phyloP scores from a whole-genome alignment of 1,140 invertebrate species.

The Diuraphis noxia region DNA sequence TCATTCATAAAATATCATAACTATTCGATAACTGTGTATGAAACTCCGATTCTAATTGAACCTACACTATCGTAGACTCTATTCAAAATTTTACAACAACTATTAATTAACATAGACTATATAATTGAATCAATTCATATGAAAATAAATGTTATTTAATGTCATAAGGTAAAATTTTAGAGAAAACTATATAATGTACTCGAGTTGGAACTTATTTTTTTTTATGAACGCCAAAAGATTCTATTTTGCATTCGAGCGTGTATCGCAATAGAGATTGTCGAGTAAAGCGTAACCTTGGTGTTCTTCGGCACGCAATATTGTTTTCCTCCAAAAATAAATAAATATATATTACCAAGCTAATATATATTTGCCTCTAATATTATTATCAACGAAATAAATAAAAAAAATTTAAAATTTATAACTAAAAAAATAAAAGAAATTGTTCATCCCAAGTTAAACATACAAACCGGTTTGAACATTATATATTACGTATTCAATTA shows the following conservation, averaged over 20 bases:
- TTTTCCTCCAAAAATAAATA: constrained; percentile 2
- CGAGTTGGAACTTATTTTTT: not conserved
- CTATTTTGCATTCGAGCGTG: not conserved
- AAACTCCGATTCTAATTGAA: not conserved
- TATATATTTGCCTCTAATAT: not conserved
- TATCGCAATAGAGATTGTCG: constrained; percentile 43
- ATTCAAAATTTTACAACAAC: not conserved
- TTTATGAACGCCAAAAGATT: not conserved
- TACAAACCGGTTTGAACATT: not conserved
- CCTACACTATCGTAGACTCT: not conserved
- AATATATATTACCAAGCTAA: not conserved
- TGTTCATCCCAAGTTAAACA: not conserved
- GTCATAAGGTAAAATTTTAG: not conserved
- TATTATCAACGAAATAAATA: not conserved
- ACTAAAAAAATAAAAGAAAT: not conserved
- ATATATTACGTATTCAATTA: not conserved
- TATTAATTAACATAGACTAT: not conserved
- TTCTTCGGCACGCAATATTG: constrained; percentile 20
- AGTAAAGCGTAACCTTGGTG: constrained; percentile 10
- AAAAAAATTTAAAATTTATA: not conserved
- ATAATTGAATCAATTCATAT: not conserved
- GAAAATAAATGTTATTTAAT: not conserved
- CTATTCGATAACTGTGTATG: not conserved
- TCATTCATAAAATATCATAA: not conserved
- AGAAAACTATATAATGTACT: not conserved